Conservation (phyloP, 2,113 vertebrate genomes). For the Ciconia boyciana region DNA sequence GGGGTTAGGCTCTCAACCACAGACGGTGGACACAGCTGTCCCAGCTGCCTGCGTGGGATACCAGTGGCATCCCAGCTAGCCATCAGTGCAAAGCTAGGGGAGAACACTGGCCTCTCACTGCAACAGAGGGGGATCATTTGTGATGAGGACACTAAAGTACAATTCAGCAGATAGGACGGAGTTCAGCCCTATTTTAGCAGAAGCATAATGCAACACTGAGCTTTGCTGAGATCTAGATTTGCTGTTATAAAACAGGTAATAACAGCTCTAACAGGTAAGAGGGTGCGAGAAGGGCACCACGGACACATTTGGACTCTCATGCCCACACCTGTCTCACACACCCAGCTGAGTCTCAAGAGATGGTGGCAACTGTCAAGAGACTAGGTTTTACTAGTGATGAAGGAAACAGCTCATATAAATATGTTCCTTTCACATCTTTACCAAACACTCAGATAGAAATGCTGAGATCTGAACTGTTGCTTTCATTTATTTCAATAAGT, state of each 20-base stretch:
- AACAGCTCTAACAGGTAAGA: background rate
- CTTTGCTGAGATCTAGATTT: background rate
- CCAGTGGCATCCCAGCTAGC: background rate
- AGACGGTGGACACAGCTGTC: background rate
- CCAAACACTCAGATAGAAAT: background rate
- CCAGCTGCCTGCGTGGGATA: background rate
- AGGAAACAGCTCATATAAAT: background rate
- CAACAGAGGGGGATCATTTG: background rate
- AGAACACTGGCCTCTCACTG: background rate
- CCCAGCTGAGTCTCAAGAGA: background rate
- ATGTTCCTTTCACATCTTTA: background rate
- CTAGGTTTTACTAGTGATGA: background rate
- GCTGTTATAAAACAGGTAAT: background rate
- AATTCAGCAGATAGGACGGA: background rate
- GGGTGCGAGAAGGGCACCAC: background rate
- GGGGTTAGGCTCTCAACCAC: background rate
- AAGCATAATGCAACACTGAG: background rate
- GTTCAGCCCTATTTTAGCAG: background rate
- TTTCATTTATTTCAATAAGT: background rate
- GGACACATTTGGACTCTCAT: background rate
- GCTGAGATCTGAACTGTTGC: background rate
- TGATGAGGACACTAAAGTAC: background rate
- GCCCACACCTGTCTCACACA: background rate
- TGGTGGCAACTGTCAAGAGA: background rate
- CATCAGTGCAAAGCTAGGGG: background rate